Evolutionary conservation across 2,113 vertebrate genomes (phyloP), one percentile per base, ranked within the genome.

Genomic region (Cebidichthys violaceus): DNA sequence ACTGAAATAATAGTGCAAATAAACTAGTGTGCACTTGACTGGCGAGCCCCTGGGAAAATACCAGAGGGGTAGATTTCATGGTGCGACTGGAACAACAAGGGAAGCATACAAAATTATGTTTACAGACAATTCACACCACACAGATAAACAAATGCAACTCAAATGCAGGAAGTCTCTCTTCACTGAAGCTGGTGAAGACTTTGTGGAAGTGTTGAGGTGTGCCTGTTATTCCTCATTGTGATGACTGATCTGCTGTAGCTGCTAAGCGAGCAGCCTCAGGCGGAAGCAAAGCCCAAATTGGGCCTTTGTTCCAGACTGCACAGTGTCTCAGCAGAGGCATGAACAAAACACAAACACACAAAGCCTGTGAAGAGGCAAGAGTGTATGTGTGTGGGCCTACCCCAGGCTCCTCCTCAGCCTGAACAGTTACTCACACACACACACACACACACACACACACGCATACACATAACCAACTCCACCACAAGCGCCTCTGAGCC

Each of bases 401-500:
- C 79, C 77, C 57, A 73, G 76, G 85, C 85, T 91, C 85, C 92
- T 91, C 83, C 89, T 86, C 80, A 79, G 84, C 82, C 70, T 50
- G 57, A 79, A 69, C 80, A 86, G 68, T 71, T 72, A 39, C 70
- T 41, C 45, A 70, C 55, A 70, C 71, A 69, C 79, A 69, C 41
- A 83, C 70, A 62, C 77, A 83, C 41, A 75, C 65, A 61, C 67
- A 75, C 45, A 81, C 72, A 64, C 77, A 74, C 66, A 81, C 66
- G n/a, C 86, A 77, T 50, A 81, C 87, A 89, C 70, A 79, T 50
- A 82, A 84, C 83, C 88, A 83, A 92, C 87, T 85, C 64, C 70
- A 90, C 91, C 89, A 87, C 90, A 86, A 92, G 86, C 85, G 87
- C 88, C 91, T 91, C 75, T 74, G 86, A 89, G 92, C 89, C 70